phyloP scores from a whole-genome alignment of 2,797 vertebrate species.

The Rhincodon typus region DNA sequence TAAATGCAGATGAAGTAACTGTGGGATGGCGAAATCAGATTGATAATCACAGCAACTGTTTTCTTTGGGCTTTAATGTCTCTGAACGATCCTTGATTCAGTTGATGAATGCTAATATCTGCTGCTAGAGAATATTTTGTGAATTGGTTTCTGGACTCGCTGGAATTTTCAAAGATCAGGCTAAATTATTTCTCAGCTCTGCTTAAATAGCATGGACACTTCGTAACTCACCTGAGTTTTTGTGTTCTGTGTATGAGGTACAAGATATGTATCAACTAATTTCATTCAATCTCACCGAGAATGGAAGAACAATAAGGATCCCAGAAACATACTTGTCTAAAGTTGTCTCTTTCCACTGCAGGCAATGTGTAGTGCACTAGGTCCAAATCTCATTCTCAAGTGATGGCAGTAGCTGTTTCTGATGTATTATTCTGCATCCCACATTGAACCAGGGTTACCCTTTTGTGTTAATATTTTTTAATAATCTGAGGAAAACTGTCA shows the following conservation, averaged over 20 bases:
- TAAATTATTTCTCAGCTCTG: neutral
- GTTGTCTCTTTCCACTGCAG: neutral
- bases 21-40: neutral
- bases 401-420: neutral
- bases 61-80: neutral
- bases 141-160: neutral
- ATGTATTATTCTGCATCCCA: neutral
- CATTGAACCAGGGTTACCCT: neutral
- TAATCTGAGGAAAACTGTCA: neutral
- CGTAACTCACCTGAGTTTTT: neutral
- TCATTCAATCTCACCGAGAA: neutral
- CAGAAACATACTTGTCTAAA: neutral
- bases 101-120: slow-evolving; percentile 10
- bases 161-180: slow-evolving; percentile 15
- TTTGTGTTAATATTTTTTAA: neutral
- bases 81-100: slow-evolving; percentile 11
- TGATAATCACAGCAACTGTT: slow-evolving; percentile 19
- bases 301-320: neutral
- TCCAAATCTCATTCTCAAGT: neutral
- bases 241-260: neutral
- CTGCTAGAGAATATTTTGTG: neutral
- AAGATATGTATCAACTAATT: neutral
- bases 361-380: too few relatives aligned
- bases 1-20: slow-evolving; percentile 22
- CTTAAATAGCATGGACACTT: neutral